Percentiles rank a stretch among this genome's conserved stretches.
These are phyloP conservation scores for Anguilla rostrata DNA, from an alignment of 2,113 vertebrate species.

Conservation along the genomic window DNA sequence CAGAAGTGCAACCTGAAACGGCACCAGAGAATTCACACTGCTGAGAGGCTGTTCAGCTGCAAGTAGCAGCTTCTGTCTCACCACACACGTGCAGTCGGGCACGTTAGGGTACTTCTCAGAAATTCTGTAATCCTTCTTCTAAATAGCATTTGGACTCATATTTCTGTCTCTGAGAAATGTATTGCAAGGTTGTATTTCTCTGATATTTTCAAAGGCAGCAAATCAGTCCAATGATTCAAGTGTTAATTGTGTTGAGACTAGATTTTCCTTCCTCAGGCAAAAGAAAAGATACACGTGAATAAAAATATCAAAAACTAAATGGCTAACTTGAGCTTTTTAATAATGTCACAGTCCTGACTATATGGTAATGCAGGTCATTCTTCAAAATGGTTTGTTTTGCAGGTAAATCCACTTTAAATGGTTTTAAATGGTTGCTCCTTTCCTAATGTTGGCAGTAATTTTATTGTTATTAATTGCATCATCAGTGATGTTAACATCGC, in stretches of 20 bases:
- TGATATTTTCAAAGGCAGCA: neutral
- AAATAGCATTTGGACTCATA: neutral
- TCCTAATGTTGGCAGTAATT: neutral
- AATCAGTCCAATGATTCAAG: neutral
- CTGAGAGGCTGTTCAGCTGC: slow-evolving; percentile 36
- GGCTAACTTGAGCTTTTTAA: neutral
- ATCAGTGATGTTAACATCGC: neutral
- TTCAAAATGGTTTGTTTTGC: neutral
- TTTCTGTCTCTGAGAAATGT: neutral
- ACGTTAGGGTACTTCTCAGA: neutral
- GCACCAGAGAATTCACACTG: slow-evolving; percentile 72
- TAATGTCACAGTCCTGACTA: neutral
- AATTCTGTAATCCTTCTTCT: neutral
- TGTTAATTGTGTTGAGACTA: neutral
- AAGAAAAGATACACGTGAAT: neutral
- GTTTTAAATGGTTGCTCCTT: neutral
- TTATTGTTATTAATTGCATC: neutral
- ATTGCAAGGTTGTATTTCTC: neutral
- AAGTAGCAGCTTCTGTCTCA: neutral
- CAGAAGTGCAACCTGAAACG: slow-evolving; percentile 74
- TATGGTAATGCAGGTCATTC: neutral
- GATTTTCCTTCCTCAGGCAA: neutral
- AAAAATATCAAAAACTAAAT: neutral
- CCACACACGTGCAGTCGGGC: neutral
- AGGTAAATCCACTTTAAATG: neutral